Evolutionary conservation across 2,888 invertebrate genomes (phyloP).

Genomic region (Drosophila kanekoi): DNA sequence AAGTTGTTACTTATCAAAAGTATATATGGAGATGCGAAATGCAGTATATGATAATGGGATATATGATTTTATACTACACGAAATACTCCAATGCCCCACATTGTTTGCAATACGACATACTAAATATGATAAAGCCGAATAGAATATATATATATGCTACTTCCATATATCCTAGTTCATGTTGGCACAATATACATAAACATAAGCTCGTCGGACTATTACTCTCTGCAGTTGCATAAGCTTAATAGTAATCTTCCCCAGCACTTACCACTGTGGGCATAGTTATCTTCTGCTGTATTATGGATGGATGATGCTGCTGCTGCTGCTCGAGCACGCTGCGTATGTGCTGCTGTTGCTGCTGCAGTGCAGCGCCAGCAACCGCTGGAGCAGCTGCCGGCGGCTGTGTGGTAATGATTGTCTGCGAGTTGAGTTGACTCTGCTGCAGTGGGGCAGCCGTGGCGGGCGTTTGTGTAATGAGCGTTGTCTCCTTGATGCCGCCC

Average conservation of each 20-base stretch:
- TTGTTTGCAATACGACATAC: too few species aligned
- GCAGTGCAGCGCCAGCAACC: constrained; percentile 30
- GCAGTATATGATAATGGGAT: too few species aligned
- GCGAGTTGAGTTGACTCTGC: constrained; percentile 80
- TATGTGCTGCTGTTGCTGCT: constrained; percentile 82
- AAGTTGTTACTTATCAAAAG: too few species aligned
- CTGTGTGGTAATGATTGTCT: constrained; percentile 82
- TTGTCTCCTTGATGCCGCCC: constrained; percentile 80
- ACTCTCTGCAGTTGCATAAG: too few species aligned
- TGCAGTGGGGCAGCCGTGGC: constrained; percentile 67
- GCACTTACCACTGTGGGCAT: constrained; percentile 56
- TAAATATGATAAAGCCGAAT: too few species aligned
- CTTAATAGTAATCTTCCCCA: neutral
- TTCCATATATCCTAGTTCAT: too few species aligned
- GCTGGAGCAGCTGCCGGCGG: constrained; percentile 39
- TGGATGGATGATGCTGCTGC: constrained; percentile 73
- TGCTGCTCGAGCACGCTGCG: constrained; percentile 72
- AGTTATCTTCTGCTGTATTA: constrained; percentile 81
- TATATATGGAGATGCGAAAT: too few species aligned
- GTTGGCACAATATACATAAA: too few species aligned
- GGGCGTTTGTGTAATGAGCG: constrained; percentile 80
- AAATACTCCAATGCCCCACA: too few species aligned
- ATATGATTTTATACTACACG: too few species aligned
- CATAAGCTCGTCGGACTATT: too few species aligned
- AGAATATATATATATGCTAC: too few species aligned